These are phyloP conservation scores for Notolepis coatsorum DNA, from an alignment of 2,797 vertebrate genomes.

Conservation along the genomic window DNA sequence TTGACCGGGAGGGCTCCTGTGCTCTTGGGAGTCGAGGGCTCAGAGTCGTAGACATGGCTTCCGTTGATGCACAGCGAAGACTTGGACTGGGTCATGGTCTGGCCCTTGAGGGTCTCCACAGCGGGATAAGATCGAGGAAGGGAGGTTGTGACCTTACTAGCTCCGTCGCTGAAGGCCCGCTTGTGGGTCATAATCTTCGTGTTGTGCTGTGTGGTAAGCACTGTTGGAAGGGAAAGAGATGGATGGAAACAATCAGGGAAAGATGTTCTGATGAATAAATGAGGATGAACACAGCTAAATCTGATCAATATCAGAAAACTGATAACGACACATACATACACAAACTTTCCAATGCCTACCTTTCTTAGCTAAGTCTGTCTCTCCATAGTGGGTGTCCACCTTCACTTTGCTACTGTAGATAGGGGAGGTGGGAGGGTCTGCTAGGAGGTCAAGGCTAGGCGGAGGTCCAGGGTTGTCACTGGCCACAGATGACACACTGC, in stretches of 20 bases:
- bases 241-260: background rate
- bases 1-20: slow-evolving; percentile 69
- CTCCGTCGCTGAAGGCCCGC: slow-evolving; percentile 92
- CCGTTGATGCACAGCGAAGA: slow-evolving; percentile 97
- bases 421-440: slow-evolving; percentile 82
- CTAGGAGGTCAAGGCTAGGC: slow-evolving; percentile 76
- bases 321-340: background rate
- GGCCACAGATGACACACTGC: slow-evolving; percentile 87
- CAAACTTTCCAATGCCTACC: slow-evolving; percentile 58
- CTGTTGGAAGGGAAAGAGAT: slow-evolving; percentile 59
- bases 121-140: slow-evolving; percentile 62
- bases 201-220: slow-evolving; percentile 80
- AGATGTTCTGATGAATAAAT: background rate
- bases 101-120: slow-evolving; percentile 82
- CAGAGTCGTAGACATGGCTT: slow-evolving; percentile 89
- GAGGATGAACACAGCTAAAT: too few species aligned
- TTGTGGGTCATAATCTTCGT: slow-evolving; percentile 89
- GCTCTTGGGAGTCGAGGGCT: slow-evolving; percentile 72
- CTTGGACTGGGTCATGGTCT: slow-evolving; percentile 81
- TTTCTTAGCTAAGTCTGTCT: slow-evolving; percentile 78
- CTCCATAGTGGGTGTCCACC: slow-evolving; percentile 81
- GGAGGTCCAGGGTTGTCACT: slow-evolving; percentile 84
- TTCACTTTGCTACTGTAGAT: slow-evolving; percentile 89
- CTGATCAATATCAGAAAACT: background rate
- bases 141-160: slow-evolving; percentile 76